These are phyloP conservation scores for Seira sanloemensis DNA, from an alignment of 2,888 invertebrate species.

Conservation along the genomic window DNA sequence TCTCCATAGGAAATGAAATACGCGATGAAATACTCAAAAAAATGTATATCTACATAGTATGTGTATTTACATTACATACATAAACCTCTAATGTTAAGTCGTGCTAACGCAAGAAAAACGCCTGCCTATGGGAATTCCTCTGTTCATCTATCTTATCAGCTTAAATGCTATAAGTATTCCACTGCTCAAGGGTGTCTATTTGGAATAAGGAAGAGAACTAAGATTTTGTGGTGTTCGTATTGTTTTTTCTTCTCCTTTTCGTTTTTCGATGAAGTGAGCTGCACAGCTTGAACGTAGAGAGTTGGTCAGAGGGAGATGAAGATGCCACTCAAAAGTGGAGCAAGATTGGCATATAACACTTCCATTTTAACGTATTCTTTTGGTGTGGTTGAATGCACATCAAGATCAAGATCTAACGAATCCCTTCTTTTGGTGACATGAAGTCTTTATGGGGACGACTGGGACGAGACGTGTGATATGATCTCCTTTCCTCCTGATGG, in stretches of 20 bases:
- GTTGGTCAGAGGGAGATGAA: background rate
- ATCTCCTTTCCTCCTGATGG: background rate
- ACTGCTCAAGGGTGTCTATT: slow-evolving; percentile 12
- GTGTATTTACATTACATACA: background rate
- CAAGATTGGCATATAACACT: slow-evolving; percentile 9
- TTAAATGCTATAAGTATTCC: slow-evolving; percentile 7
- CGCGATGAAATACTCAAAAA: slow-evolving; percentile 45
- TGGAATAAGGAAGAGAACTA: background rate
- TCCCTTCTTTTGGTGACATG: background rate
- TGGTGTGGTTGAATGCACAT: slow-evolving; percentile 5
- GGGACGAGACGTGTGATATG: slow-evolving; percentile 4
- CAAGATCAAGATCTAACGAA: background rate
- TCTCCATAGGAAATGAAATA: background rate
- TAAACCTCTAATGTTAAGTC: background rate
- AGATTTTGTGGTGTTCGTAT: too few species aligned
- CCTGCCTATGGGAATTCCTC: slow-evolving; percentile 3
- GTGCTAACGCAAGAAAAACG: background rate
- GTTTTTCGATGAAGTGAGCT: background rate
- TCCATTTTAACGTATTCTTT: background rate
- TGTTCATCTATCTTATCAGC: slow-evolving; percentile 6
- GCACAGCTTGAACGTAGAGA: background rate
- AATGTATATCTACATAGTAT: slow-evolving; percentile 3
- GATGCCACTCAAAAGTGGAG: background rate
- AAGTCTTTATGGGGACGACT: background rate
- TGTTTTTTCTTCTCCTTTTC: background rate